phyloP scores from a whole-genome alignment of 2,888 invertebrate species.

The Antitype chi region DNA sequence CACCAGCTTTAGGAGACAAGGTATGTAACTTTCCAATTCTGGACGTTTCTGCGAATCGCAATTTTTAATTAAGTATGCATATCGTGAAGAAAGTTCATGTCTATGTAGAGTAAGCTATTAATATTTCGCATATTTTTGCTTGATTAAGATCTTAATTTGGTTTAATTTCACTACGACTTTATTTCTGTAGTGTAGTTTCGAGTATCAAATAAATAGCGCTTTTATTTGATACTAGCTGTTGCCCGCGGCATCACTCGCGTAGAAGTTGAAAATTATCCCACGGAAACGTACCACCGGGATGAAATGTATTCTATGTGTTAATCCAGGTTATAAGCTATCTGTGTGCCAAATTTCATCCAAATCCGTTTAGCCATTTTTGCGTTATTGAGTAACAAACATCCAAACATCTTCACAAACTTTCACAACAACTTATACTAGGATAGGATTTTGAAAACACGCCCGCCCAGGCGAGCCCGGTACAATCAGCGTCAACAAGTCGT shows the following conservation, averaged over 20 bases:
- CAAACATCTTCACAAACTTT: no score
- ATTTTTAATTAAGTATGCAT: slow-evolving; percentile 38
- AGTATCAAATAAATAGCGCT: slow-evolving; percentile 3
- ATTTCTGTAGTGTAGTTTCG: background rate
- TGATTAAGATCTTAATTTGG: slow-evolving; percentile 4
- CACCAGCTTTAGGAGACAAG: slow-evolving; percentile 48
- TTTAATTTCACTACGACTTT: slow-evolving; percentile 11
- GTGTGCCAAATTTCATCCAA: no score
- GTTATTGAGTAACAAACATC: no score
- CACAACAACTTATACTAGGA: no score
- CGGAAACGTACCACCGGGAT: no score
- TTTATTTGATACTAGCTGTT: background rate
- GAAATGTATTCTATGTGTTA: no score
- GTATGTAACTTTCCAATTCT: slow-evolving; percentile 67
- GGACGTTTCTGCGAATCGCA: slow-evolving; percentile 42
- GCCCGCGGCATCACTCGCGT: no score
- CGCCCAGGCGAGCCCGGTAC: background rate
- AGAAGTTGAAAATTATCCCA: no score
- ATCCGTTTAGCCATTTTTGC: no score
- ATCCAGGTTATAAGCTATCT: no score
- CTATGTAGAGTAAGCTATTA: background rate
- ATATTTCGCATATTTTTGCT: slow-evolving; percentile 10
- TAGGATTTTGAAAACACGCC: background rate
- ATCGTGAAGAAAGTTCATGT: slow-evolving; percentile 55
- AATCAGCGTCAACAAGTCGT: background rate